A percentile compares a stretch with the other conserved stretches of the same genome.
phyloP scores from a whole-genome alignment of 2,797 vertebrate species.

The Myripristis jacobus region DNA sequence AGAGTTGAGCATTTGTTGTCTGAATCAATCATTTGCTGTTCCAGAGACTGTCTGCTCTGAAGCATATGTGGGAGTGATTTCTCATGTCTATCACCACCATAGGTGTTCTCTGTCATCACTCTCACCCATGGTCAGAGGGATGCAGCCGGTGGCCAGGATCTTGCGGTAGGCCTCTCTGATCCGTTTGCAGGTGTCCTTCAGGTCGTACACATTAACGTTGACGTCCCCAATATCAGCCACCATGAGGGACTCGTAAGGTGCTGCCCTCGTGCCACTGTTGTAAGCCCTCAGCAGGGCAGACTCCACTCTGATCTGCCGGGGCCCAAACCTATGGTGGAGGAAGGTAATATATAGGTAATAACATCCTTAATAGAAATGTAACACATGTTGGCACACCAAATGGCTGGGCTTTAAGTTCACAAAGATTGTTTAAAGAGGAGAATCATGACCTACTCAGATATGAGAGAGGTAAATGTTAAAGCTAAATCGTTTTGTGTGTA shows the following conservation, averaged over 20 bases:
- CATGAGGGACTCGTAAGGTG: conserved; percentile 88
- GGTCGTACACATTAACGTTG: conserved; percentile 89
- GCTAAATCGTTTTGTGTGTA: too few relatives aligned
- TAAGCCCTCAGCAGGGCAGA: conserved; percentile 84
- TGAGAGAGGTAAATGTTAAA: too few relatives aligned
- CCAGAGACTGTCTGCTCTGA: not conserved
- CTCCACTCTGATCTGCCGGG: conserved; percentile 90
- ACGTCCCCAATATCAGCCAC: conserved; percentile 94
- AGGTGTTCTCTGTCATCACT: not conserved
- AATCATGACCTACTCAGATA: too few relatives aligned
- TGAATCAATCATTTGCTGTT: not conserved
- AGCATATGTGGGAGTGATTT: not conserved
- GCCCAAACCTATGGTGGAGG: conserved; percentile 87
- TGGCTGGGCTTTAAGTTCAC: too few relatives aligned
- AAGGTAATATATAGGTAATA: not conserved
- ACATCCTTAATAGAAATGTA: not conserved
- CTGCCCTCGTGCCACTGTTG: conserved; percentile 86
- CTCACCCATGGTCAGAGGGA: conserved; percentile 93
- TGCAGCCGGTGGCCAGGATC: conserved; percentile 82
- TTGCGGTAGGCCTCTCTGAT: conserved; percentile 86
- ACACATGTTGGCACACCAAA: too few relatives aligned
- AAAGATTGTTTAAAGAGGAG: too few relatives aligned
- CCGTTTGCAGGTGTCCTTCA: conserved; percentile 89
- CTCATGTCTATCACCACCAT: not conserved
- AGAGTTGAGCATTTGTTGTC: not conserved